phyloP scores from a whole-genome alignment of 2,888 invertebrate species.

The Trichogramma evanescens region DNA sequence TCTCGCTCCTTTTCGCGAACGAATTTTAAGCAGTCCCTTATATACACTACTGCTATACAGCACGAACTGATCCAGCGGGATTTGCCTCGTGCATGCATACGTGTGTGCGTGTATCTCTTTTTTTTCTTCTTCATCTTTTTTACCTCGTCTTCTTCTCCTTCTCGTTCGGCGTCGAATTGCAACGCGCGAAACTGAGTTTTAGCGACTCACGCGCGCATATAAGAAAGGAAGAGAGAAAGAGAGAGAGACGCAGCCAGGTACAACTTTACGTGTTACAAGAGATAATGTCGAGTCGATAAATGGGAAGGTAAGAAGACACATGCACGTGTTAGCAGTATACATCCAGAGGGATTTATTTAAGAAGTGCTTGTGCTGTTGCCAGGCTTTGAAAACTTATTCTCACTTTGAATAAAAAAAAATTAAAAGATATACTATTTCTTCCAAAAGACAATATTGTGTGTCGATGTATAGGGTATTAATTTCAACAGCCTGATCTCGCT shows the following conservation, averaged over 20 bases:
- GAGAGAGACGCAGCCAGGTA: neutral
- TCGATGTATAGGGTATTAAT: no score
- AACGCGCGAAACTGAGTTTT: conserved; percentile 19
- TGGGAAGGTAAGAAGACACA: neutral
- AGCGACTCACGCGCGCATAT: conserved; percentile 8
- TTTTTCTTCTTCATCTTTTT: neutral
- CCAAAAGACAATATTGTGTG: no score
- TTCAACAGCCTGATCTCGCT: no score
- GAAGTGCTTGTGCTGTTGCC: no score
- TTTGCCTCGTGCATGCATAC: conserved; percentile 1
- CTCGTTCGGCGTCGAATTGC: neutral
- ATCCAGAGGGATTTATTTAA: no score
- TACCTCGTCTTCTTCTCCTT: neutral
- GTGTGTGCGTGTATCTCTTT: neutral
- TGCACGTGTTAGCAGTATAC: neutral
- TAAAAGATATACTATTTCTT: no score
- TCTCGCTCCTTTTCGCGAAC: conserved; percentile 1
- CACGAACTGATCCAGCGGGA: conserved; percentile 6
- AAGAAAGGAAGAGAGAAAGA: neutral
- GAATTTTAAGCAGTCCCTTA: conserved; percentile 18
- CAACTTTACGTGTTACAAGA: no score
- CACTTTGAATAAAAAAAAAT: no score
- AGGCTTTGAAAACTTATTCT: no score
- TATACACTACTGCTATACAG: no score
- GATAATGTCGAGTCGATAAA: neutral